A percentile compares a stretch with the other conserved stretches of the same genome.
Conservation (phyloP, 1,140 invertebrate species). For the Meloidogyne hapla region DNA sequence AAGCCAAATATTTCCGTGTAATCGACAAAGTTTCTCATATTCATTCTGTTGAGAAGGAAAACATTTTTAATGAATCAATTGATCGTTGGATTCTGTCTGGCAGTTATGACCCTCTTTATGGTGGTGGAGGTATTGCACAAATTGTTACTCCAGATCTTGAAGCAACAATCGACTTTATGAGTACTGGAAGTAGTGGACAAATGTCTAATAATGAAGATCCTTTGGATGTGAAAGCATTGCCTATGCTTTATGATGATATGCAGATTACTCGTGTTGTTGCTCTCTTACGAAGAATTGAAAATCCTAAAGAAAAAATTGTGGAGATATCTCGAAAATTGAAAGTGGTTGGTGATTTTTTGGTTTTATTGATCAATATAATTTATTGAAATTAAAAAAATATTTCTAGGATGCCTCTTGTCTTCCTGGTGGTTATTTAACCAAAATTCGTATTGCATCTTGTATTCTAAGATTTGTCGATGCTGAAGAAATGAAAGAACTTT, state of each 20-base stretch:
- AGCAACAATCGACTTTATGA: constrained; percentile 32
- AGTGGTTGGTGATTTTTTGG: neutral
- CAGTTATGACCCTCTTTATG: neutral
- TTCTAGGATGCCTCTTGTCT: constrained; percentile 18
- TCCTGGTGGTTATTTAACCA: constrained; percentile 31
- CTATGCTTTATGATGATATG: constrained; percentile 31
- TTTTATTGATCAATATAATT: neutral
- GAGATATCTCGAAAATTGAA: constrained; percentile 25
- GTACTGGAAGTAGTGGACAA: neutral
- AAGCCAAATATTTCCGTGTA: constrained; percentile 19
- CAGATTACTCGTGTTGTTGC: constrained; percentile 25
- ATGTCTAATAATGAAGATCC: constrained; percentile 5
- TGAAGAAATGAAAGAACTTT: constrained; percentile 31
- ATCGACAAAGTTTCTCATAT: constrained; percentile 24
- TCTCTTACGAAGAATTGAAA: constrained; percentile 2
- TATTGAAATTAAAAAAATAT: neutral
- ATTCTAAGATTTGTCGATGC: constrained; percentile 26
- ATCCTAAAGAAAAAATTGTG: constrained; percentile 13
- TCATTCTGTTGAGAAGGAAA: constrained; percentile 15
- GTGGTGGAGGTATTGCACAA: constrained; percentile 6
- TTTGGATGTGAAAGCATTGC: constrained; percentile 7
- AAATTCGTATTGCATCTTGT: constrained; percentile 35
- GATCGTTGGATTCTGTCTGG: constrained; percentile 14
- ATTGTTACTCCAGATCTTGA: constrained; percentile 25
- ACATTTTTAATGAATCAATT: constrained; percentile 26